Percentiles rank a stretch among this genome's conserved stretches.
phyloP scores from a whole-genome alignment of 2,888 invertebrate species.

The Odontomyia ornata region DNA sequence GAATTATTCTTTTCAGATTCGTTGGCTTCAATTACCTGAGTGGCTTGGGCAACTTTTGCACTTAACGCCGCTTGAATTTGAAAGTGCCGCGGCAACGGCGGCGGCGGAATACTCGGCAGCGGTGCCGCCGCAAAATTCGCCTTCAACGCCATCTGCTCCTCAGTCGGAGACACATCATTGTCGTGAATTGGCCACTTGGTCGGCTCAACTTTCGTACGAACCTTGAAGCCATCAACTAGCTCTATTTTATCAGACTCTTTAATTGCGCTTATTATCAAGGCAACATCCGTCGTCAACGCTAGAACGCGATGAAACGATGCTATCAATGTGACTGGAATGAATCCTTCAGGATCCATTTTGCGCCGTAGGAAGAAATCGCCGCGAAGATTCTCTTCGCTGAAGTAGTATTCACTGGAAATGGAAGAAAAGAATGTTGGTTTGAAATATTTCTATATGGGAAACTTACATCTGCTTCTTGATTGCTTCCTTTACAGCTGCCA shows the following conservation, averaged over 20 bases:
- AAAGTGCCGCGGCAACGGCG: conserved; percentile 37
- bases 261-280: conserved; percentile 85
- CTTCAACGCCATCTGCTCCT: conserved; percentile 36
- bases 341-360: conserved; percentile 96
- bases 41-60: conserved; percentile 54
- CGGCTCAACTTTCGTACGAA: conserved; percentile 84
- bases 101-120: conserved; percentile 28
- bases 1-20: conserved; percentile 47
- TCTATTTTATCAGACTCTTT: conserved; percentile 87
- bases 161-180: conserved; percentile 53
- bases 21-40: conserved; percentile 52
- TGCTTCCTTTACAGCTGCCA: conserved; percentile 77
- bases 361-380: conserved; percentile 96
- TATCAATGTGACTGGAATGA: conserved; percentile 90
- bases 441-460: too few species aligned
- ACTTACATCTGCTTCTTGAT: conserved; percentile 92
- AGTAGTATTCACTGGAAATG: conserved; percentile 95
- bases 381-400: conserved; percentile 94
- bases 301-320: conserved; percentile 96
- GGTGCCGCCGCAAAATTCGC: conserved; percentile 34
- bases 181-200: conserved; percentile 83
- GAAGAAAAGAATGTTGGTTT: too few species aligned
- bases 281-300: conserved; percentile 84
- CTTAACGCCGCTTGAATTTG: conserved; percentile 45
- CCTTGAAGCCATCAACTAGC: conserved; percentile 78